Conservation (phyloP, 2,888 invertebrate species). For the Lymantria dispar region DNA sequence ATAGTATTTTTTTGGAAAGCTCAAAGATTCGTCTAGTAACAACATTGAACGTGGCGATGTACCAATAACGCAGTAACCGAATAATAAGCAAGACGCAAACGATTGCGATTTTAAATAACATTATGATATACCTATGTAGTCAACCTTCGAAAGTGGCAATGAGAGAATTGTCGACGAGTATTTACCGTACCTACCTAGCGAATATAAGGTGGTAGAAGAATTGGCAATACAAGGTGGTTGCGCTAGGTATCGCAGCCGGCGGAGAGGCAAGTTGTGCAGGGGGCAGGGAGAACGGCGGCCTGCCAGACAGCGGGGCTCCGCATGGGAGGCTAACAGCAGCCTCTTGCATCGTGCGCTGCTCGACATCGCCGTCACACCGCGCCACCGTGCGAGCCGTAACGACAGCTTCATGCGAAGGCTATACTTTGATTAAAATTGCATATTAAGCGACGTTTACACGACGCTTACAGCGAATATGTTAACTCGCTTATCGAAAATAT, state of each 20-base stretch:
- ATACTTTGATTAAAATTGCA: constrained; percentile 67
- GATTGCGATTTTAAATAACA: constrained; percentile 34
- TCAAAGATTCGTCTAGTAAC: constrained; percentile 7
- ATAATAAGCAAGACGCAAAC: constrained; percentile 14
- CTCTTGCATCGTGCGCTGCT: constrained; percentile 71
- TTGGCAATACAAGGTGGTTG: constrained; percentile 67
- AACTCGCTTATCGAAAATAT: constrained; percentile 32
- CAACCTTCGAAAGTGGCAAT: constrained; percentile 49
- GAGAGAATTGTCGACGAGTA: constrained; percentile 49
- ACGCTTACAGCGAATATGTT: constrained; percentile 1
- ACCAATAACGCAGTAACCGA: neutral
- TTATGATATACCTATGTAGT: constrained; percentile 40
- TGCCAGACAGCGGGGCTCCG: constrained; percentile 83
- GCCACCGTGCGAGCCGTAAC: constrained; percentile 57
- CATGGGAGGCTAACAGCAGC: constrained; percentile 78
- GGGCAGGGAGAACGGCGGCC: constrained; percentile 47
- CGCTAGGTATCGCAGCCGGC: constrained; percentile 55
- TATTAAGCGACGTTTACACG: constrained; percentile 47
- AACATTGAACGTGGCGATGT: constrained; percentile 14
- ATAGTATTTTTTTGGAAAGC: constrained; percentile 20
- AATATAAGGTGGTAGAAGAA: constrained; percentile 59
- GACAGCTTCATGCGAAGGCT: constrained; percentile 70
- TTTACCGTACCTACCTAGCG: constrained; percentile 41
- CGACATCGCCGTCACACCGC: constrained; percentile 45
- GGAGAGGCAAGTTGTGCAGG: constrained; percentile 20